These are phyloP conservation scores for Phania funesta DNA, from an alignment of 2,888 invertebrate species.

Conservation along the genomic window DNA sequence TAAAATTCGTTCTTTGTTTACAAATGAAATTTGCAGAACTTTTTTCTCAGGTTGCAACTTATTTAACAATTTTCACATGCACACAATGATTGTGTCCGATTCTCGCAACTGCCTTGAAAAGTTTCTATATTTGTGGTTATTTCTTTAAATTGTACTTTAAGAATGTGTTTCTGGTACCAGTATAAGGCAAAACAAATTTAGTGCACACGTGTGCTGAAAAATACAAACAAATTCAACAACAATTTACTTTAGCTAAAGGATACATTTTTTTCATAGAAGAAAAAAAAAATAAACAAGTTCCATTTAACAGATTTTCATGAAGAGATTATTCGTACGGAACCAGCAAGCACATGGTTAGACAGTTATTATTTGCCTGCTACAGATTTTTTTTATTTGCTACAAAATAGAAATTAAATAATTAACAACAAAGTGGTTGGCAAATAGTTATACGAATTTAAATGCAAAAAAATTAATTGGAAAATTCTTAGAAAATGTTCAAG, in stretches of 20 bases:
- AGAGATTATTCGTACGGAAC: conserved; percentile 33
- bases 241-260: conserved; percentile 46
- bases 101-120: conserved; percentile 56
- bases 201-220: conserved; percentile 60
- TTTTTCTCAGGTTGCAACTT: neutral
- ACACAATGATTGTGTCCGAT: neutral
- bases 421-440: neutral
- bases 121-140: conserved; percentile 5
- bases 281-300: conserved; percentile 37
- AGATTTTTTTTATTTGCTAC: conserved; percentile 25
- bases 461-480: conserved; percentile 11
- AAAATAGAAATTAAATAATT: conserved; percentile 21
- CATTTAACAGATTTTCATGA: conserved; percentile 38
- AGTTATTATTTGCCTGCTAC: conserved; percentile 24
- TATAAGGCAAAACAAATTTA: conserved; percentile 29
- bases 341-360: conserved; percentile 25
- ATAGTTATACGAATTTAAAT: neutral
- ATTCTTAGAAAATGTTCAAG: conserved; percentile 20
- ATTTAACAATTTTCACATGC: conserved; percentile 13
- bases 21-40: neutral
- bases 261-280: conserved; percentile 2
- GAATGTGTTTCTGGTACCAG: neutral
- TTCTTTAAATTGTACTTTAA: neutral
- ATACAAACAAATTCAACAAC: conserved; percentile 26
- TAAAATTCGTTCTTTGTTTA: neutral